Evolutionary conservation across 2,797 vertebrate genomes (phyloP).

Genomic region (Lindbergichthys nudifrons): DNA sequence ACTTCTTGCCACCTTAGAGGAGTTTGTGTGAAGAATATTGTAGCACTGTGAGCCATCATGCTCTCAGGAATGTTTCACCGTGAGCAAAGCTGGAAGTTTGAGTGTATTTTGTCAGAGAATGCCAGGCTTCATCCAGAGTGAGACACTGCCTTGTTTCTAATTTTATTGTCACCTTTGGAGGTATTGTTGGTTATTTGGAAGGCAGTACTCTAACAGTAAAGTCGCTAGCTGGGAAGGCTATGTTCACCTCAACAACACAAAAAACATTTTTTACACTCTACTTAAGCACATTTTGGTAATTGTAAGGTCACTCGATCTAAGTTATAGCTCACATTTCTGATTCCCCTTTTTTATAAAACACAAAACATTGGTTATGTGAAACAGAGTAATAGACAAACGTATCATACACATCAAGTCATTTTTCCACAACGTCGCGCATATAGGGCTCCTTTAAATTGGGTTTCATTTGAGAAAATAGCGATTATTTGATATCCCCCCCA

Average conservation of each 20-base stretch:
- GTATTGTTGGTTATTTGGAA: constrained; percentile 77
- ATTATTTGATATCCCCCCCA: constrained; percentile 34
- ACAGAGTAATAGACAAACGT: constrained; percentile 67
- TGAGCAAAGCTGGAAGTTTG: constrained; percentile 49
- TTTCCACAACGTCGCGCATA: constrained; percentile 46
- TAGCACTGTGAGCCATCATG: constrained; percentile 30
- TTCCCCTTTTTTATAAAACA: constrained; percentile 67
- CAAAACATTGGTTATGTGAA: constrained; percentile 71
- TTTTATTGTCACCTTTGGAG: constrained; percentile 76
- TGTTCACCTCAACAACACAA: constrained; percentile 62
- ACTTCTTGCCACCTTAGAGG: constrained; percentile 40
- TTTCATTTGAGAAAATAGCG: constrained; percentile 58
- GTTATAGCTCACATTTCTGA: constrained; percentile 70
- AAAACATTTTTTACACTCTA: constrained; percentile 63
- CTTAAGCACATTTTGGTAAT: constrained; percentile 84
- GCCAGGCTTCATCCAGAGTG: constrained; percentile 51
- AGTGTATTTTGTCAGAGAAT: constrained; percentile 45
- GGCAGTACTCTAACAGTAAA: constrained; percentile 76
- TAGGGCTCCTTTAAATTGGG: constrained; percentile 46
- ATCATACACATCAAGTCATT: constrained; percentile 61
- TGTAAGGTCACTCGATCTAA: constrained; percentile 80
- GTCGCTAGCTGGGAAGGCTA: constrained; percentile 63
- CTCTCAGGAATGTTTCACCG: constrained; percentile 73
- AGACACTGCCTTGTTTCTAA: constrained; percentile 64
- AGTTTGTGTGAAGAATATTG: constrained; percentile 49